Evolutionary conservation across 2,888 invertebrate genomes (phyloP), one percentile per base, ranked within the genome.

Genomic region (Pegoplata infirma): DNA sequence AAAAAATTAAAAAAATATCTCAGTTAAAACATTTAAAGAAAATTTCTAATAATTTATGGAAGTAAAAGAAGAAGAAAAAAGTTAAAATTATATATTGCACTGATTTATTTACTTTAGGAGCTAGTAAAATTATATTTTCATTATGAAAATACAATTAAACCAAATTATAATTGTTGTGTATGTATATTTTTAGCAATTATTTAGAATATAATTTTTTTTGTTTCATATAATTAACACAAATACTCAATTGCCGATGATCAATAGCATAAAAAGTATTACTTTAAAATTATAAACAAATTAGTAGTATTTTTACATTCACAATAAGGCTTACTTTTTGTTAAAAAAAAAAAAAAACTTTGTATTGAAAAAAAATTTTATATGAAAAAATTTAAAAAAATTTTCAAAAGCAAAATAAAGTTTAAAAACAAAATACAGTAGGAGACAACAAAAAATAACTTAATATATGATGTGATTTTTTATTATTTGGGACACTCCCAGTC

Each of bases 21-120:
- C 23, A 14, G 49, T 28, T 49, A 21, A 63, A 74, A n/a, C n/a
- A 10, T 7, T 74, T 23, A 53, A 64, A 71, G 51, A 40, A 19
- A 51, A 67, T 23, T 21, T 56, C 49, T 25, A 64, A 10, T 14
- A 14, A 61, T 25, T 28, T 28, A 63, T 12, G 14, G 36, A 58
- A 40, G 49, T 59, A 66, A 63, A 14, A 16, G 36, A 58, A 40
- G 49, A 66, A 66, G n/a, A 40, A 12, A 40, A 40, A n/a, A n/a
- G n/a, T n/a, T n/a, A 40, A 40, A 40, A 40, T 40, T 25, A n/a
- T 68, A 59, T 81, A 82, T 82, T 82, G 82, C 82, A 82, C 82
- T 82, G 64, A 76, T 69, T 67, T n/a, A n/a, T n/a, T 55, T 69
- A 80, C 51, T 72, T 67, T 76, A 80, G 80, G 75, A 77, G 67